Base-by-base conservation (phyloP, 1,140 invertebrate species). In the Drosophila navojoa region DNA sequence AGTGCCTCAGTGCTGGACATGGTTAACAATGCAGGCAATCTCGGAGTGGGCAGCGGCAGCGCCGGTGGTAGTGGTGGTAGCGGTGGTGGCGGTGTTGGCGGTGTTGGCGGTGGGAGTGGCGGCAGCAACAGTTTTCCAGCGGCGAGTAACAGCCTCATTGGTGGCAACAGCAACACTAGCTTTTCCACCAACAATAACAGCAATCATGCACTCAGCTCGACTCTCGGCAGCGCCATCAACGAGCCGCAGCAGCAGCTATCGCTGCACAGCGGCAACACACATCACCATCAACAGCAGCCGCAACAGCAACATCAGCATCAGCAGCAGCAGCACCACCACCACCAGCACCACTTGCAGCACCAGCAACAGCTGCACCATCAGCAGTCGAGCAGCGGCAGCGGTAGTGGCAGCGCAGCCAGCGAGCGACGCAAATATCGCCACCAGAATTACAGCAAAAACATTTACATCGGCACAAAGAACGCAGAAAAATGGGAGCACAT, bases 401-500 rank as follows among this genome's bases (percentile, higher is more conserved):
- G 77, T 27, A 74, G 77, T 38, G 79, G 76, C 53, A 79, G 71
- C 19, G 77, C 81, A 15, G 85, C 89, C 44, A 91, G 79, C 66
- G 85, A 91, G 9, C 61, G 90, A 4, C 76, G 91, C 25, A 91
- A 91, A 47, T 92, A 91, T 71, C 89, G 91, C 3, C 91, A 92
- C 29, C 91, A 92, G 54, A 92, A 92, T 60, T 92, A 87, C 54
- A 92, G 91, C 27, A 92, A 92, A 59, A 92, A 92, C 74, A 92
- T 92, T 44, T 92, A 92, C 42, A 92, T 93, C 16, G 93, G 93
- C 53, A 87, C 92, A 38, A 91, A 91, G 66, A 93, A 93, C 74
- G 92, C 93, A 54, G 92, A 92, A 57, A 92, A 91, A 60, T 93
- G 93, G 93, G 92, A 92, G 59, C 86, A 91, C 57, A 89, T 92